Base-by-base conservation (phyloP, 2,797 vertebrate species). In the Pogoniulus pusillus region DNA sequence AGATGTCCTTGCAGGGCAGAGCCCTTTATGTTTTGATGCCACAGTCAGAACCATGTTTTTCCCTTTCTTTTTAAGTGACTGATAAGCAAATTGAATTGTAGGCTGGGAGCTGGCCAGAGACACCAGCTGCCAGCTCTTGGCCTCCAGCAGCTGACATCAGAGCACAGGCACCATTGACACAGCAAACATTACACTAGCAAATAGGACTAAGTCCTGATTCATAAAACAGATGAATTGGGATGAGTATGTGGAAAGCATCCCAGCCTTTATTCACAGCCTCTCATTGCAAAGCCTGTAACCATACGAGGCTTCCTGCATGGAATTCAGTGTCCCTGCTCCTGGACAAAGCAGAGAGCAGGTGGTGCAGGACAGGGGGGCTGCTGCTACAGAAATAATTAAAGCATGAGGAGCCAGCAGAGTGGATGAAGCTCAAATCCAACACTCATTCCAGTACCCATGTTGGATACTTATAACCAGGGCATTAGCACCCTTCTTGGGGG, bases 21-120 rank as follows among this genome's bases (percentile, higher is more conserved):
- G 54, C 64, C 15, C 32, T 65, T 53, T 66, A 20, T 43, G 55
- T 62, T 78, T 81, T 45, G 30, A 35, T 85, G 43, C 45, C 69
- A 82, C 71, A 55, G 41, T 37, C 80, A 71, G 77, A 90, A 95
- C 86, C 57, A 16, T 71, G 66, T 26, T 90, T 82, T 54, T 81
- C 53, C 49, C 65, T 82, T 75, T 84, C 47, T 65, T 68, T 69
- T 72, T 27, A 30, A 87, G 75, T 49, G 73, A 79, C 58, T 68
- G 71, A 73, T 82, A 63, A 91, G 80, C 80, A 94, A 82, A 93
- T 74, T 58, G 82, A 93, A 83, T 90, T n/a, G 57, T 22, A 90
- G 79, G 79, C 82, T 93, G 90, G 91, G 74, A 90, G 81, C 77
- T 29, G 24, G 93, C 94, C 91, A 94, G 91, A 57, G 59, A 87